Conservation (phyloP, 2,797 vertebrate species). For the Hydrolagus colliei region DNA sequence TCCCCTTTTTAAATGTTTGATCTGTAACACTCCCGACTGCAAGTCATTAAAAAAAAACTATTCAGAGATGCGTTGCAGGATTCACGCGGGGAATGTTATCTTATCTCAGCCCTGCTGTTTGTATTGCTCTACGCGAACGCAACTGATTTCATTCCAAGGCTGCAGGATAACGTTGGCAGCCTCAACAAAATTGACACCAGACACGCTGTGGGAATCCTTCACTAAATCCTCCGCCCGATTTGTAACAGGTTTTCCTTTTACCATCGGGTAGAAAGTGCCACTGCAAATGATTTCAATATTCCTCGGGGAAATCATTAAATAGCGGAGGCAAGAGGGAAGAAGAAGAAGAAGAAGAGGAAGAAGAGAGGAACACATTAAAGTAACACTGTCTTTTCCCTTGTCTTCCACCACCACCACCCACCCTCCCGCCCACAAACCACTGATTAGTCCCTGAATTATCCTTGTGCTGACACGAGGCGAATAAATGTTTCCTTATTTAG, state of each 20-base stretch:
- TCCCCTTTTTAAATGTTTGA: neutral
- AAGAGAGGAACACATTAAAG: neutral
- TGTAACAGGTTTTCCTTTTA: neutral
- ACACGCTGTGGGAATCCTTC: neutral
- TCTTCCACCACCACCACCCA: no score
- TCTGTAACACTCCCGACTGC: neutral
- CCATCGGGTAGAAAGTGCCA: neutral
- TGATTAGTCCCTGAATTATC: neutral
- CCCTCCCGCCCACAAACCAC: neutral
- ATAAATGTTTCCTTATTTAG: neutral
- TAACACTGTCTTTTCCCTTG: neutral
- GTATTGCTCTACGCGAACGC: no score
- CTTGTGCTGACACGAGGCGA: neutral
- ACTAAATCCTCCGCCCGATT: neutral
- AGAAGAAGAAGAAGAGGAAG: neutral
- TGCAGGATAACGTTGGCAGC: no score
- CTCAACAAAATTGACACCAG: no score
- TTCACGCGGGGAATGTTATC: no score
- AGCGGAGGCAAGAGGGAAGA: no score
- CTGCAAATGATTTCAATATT: neutral
- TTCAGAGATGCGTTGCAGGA: neutral
- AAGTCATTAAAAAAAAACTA: slow-evolving; percentile 14
- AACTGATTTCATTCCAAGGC: no score
- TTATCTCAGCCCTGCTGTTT: no score
- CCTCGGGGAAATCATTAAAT: slow-evolving; percentile 12